Conservation (phyloP, 2,888 invertebrate genomes). For the Heliconius aoede region DNA sequence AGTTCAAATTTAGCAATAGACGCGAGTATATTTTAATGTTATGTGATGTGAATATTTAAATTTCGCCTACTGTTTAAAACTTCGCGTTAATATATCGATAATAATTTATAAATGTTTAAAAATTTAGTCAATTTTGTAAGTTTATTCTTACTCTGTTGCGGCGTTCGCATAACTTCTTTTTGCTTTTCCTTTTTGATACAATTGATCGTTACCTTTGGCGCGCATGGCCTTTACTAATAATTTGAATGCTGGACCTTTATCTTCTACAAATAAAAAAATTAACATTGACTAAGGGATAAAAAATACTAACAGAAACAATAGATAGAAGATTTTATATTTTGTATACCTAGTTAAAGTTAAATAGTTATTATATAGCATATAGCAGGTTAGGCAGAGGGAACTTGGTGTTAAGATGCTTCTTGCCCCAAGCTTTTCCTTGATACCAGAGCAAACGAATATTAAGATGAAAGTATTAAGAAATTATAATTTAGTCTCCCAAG, state of each 20-base stretch:
- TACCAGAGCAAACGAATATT: too few relatives aligned
- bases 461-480: too few relatives aligned
- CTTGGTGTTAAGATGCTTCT: too few relatives aligned
- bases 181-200: conserved; percentile 61
- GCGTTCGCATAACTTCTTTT: conserved; percentile 57
- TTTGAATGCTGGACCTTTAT: conserved; percentile 70
- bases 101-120: background rate
- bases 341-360: too few relatives aligned
- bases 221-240: conserved; percentile 61
- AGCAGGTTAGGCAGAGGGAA: too few relatives aligned
- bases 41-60: too few relatives aligned
- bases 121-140: background rate
- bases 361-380: too few relatives aligned
- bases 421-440: too few relatives aligned
- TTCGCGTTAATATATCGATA: background rate
- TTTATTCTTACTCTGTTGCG: conserved; percentile 62
- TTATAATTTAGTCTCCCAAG: too few relatives aligned
- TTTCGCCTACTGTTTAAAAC: background rate
- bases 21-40: too few relatives aligned
- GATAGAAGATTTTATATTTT: too few relatives aligned
- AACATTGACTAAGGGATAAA: background rate
- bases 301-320: background rate
- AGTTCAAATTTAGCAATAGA: too few relatives aligned
- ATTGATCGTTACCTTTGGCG: conserved; percentile 53
- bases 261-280: conserved; percentile 58